Percentiles rank a stretch among this genome's conserved stretches.
phyloP scores from a whole-genome alignment of 35 echinoderm and acorn worm species.

The Anneissia japonica region DNA sequence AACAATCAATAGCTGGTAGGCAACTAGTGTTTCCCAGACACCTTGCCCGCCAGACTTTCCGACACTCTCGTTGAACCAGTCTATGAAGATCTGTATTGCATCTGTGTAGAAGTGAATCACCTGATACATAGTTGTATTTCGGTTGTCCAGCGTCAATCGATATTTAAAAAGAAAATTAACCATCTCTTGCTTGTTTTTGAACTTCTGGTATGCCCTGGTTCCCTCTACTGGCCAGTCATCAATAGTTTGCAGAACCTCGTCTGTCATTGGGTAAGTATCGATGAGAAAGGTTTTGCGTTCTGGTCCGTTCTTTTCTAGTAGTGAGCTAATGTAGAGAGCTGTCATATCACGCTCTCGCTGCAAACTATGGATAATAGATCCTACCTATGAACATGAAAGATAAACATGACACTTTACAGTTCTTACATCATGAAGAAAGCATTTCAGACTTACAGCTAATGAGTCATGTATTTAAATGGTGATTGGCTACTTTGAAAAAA shows the following conservation, averaged over 20 bases:
- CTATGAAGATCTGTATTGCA: conserved; percentile 69
- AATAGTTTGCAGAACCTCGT: conserved; percentile 62
- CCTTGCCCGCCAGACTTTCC: conserved; percentile 69
- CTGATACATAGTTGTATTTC: conserved; percentile 76
- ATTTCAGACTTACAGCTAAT: too few relatives aligned
- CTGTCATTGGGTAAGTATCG: conserved; percentile 58
- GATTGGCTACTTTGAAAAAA: too few relatives aligned
- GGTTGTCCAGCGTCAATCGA: conserved; percentile 65
- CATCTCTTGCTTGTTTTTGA: conserved; percentile 65
- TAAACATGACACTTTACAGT: too few relatives aligned
- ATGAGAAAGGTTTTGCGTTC: conserved; percentile 73
- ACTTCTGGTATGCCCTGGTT: conserved; percentile 60
- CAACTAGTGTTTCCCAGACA: conserved; percentile 70
- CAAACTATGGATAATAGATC: conserved; percentile 57
- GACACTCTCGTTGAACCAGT: conserved; percentile 69
- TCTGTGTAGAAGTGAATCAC: conserved; percentile 85
- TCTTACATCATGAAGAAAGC: too few relatives aligned
- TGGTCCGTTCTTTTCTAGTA: conserved; percentile 59
- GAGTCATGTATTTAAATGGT: too few relatives aligned
- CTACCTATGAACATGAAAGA: too few relatives aligned
- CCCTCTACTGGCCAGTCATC: conserved; percentile 73
- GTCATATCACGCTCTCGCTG: conserved; percentile 76
- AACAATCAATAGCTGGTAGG: conserved; percentile 66
- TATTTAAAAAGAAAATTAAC: conserved; percentile 67
- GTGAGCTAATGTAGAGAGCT: conserved; percentile 68